Evolutionary conservation across 2,888 invertebrate species (phyloP).

Genomic region (Megastigmus dorsalis): DNA sequence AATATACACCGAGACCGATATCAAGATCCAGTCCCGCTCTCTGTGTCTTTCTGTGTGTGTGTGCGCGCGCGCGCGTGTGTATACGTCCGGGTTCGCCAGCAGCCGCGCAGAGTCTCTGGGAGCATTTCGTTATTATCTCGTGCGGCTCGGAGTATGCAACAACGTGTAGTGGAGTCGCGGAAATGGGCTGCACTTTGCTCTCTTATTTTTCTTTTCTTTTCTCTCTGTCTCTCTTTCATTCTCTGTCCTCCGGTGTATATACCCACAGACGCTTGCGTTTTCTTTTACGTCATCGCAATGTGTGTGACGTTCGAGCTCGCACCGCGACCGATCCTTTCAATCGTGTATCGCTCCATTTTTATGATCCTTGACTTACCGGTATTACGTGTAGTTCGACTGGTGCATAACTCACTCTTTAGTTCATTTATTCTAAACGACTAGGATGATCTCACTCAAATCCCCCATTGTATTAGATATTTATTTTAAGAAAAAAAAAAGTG

Average conservation of each 20-base stretch:
- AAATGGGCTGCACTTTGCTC: conserved; percentile 18
- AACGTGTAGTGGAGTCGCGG: conserved; percentile 11
- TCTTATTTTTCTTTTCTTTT: background rate
- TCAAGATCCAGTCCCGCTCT: background rate
- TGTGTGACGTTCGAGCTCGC: conserved; percentile 1
- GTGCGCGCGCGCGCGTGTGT: background rate
- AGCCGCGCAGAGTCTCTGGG: conserved; percentile 3
- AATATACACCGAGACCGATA: background rate
- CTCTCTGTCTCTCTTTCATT: no score
- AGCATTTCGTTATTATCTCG: conserved; percentile 6
- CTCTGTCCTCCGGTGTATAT: no score
- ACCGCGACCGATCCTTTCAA: conserved; percentile 15
- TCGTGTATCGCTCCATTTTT: conserved; percentile 3
- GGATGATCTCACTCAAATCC: background rate
- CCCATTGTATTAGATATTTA: background rate
- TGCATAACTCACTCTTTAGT: background rate
- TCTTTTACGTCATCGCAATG: conserved; percentile 32
- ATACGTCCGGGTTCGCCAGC: conserved; percentile 6
- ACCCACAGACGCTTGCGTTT: conserved; percentile 2
- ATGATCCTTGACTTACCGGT: background rate
- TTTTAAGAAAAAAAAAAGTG: background rate
- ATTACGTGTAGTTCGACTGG: background rate
- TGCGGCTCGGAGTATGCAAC: background rate
- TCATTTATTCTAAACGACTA: no score
- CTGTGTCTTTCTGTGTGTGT: background rate